Percentiles rank a stretch among this genome's conserved stretches.
These are phyloP conservation scores for Drosophila diplacantha DNA, from an alignment of 2,888 invertebrate genomes.

Conservation along the genomic window DNA sequence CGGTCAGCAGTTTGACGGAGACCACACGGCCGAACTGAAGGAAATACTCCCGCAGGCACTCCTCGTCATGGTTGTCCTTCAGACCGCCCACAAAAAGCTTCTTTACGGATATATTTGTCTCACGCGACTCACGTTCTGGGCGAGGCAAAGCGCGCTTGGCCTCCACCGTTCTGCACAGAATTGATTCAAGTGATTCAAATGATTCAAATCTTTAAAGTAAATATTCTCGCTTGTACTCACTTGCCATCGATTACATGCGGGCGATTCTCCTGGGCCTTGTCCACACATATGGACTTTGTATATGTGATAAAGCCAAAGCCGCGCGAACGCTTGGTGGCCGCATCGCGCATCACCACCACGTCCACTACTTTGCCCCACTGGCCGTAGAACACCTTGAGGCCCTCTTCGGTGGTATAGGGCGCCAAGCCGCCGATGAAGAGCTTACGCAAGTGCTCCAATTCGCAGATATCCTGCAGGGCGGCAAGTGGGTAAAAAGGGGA, in stretches of 20 bases:
- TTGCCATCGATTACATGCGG: constrained; percentile 95
- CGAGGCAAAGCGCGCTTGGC: constrained; percentile 97
- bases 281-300: constrained; percentile 93
- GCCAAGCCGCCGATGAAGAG: constrained; percentile 97
- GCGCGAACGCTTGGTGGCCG: constrained; percentile 93
- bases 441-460: constrained; percentile 88
- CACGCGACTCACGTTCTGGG: constrained; percentile 92
- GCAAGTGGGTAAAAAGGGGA: constrained; percentile 1
- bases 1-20: constrained; percentile 90
- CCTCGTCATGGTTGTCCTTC: constrained; percentile 94
- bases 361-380: constrained; percentile 98
- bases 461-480: constrained; percentile 73
- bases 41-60: constrained; percentile 90
- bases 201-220: background rate
- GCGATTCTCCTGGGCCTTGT: constrained; percentile 92
- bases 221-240: constrained; percentile 75
- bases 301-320: constrained; percentile 99
- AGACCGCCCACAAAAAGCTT: constrained; percentile 96
- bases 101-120: constrained; percentile 94
- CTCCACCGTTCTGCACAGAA: constrained; percentile 86
- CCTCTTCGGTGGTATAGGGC: constrained; percentile 93
- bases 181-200: too few relatives aligned
- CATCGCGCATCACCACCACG: constrained; percentile 97
- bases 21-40: constrained; percentile 88
- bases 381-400: constrained; percentile 93